phyloP scores from a whole-genome alignment of 2,113 vertebrate genomes.

The Phoenicopterus ruber region DNA sequence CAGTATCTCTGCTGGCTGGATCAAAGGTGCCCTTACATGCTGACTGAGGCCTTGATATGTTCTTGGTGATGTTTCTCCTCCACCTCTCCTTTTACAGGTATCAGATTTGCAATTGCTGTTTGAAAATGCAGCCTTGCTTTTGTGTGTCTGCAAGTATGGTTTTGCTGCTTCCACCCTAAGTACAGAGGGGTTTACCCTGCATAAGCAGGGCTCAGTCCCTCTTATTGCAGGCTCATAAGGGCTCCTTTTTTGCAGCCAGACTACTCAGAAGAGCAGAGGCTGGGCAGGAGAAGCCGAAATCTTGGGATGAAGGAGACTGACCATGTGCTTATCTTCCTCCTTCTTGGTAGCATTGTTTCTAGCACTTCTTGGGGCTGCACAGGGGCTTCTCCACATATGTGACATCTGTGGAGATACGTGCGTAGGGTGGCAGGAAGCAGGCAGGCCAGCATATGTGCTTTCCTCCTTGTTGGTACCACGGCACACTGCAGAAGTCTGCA shows the following conservation, averaged over 20 bases:
- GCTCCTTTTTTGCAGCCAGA: neutral
- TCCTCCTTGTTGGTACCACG: neutral
- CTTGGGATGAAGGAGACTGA: neutral
- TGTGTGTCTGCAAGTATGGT: neutral
- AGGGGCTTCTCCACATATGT: accelerated
- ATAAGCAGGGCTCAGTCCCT: neutral
- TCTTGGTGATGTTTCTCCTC: neutral
- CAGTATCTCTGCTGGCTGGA: no score
- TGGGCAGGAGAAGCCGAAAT: neutral
- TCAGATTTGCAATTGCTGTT: neutral
- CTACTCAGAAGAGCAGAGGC: neutral
- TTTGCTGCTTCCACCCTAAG: neutral
- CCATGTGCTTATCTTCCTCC: neutral
- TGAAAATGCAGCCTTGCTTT: neutral
- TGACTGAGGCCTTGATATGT: neutral
- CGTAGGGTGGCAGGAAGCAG: neutral
- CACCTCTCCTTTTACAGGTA: neutral
- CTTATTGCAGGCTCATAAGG: neutral
- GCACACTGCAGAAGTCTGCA: neutral
- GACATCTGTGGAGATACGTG: accelerated
- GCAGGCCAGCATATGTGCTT: accelerated
- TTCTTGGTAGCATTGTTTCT: neutral
- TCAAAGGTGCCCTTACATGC: neutral
- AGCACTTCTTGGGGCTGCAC: neutral
- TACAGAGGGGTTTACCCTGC: neutral